A percentile compares a stretch with the other conserved stretches of the same genome.
Conservation (phyloP, 2,113 vertebrate genomes). For the Tyto alba region DNA sequence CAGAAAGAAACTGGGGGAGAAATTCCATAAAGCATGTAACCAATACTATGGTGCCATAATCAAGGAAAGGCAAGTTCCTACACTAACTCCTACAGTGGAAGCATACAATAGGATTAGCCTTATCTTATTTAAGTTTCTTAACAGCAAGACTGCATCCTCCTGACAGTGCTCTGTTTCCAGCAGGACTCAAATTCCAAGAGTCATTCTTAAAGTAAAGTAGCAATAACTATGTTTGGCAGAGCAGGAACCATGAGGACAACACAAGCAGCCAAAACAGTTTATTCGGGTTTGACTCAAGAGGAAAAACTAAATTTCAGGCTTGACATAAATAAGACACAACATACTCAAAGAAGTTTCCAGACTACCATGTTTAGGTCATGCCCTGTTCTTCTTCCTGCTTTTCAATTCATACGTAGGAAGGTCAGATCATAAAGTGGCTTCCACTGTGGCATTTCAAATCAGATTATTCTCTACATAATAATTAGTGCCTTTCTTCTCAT, state of each 20-base stretch:
- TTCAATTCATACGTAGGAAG: neutral
- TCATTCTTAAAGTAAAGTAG: neutral
- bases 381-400: neutral
- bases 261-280: neutral
- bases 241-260: neutral
- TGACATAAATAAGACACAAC: neutral
- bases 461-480: neutral
- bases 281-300: neutral
- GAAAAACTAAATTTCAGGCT: neutral
- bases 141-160: neutral
- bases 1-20: neutral
- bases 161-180: neutral
- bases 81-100: neutral
- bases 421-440: neutral
- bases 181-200: neutral
- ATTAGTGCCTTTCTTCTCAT: neutral
- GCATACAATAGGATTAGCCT: constrained; percentile 1
- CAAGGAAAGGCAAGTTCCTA: neutral
- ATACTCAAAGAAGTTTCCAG: neutral
- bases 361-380: neutral
- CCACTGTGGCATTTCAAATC: neutral
- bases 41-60: neutral
- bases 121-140: constrained; percentile 23
- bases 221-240: neutral
- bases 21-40: neutral